A percentile compares a stretch with the other conserved stretches of the same genome.
These are phyloP conservation scores for Podarcis siculus DNA, from an alignment of 2,797 vertebrate species.

Conservation along the genomic window DNA sequence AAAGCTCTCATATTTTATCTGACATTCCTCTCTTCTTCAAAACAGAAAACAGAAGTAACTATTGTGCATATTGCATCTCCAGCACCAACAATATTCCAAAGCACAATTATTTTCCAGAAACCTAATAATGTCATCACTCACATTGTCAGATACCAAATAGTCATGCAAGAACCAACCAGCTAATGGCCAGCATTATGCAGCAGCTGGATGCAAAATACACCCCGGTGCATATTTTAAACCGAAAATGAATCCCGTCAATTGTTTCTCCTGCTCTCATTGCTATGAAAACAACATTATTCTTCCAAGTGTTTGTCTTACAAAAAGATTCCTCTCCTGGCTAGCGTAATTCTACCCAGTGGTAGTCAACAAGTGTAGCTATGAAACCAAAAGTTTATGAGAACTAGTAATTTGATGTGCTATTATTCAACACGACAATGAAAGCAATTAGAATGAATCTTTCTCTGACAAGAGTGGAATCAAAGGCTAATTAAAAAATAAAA, in stretches of 20 bases:
- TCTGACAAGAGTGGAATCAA: neutral
- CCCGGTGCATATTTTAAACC: constrained; percentile 22
- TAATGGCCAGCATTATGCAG: neutral
- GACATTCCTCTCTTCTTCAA: neutral
- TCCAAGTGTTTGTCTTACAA: neutral
- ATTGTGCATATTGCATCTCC: neutral
- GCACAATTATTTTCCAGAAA: constrained; percentile 17
- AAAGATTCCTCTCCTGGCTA: neutral
- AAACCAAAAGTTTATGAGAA: neutral
- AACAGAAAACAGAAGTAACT: neutral
- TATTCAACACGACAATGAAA: neutral
- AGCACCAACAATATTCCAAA: constrained; percentile 38
- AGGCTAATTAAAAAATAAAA: neutral
- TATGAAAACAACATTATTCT: constrained; percentile 22
- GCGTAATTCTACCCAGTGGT: neutral
- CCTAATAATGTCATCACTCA: constrained; percentile 24
- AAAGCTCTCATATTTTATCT: constrained; percentile 24
- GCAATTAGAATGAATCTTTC: neutral
- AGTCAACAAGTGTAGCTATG: neutral
- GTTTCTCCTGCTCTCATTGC: neutral
- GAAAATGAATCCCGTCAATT: constrained; percentile 16
- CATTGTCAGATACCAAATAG: constrained; percentile 33
- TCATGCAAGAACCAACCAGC: constrained; percentile 29
- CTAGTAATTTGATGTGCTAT: neutral
- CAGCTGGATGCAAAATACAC: constrained; percentile 40